Evolutionary conservation across 2,888 invertebrate species (phyloP).

Genomic region (Patella depressa): DNA sequence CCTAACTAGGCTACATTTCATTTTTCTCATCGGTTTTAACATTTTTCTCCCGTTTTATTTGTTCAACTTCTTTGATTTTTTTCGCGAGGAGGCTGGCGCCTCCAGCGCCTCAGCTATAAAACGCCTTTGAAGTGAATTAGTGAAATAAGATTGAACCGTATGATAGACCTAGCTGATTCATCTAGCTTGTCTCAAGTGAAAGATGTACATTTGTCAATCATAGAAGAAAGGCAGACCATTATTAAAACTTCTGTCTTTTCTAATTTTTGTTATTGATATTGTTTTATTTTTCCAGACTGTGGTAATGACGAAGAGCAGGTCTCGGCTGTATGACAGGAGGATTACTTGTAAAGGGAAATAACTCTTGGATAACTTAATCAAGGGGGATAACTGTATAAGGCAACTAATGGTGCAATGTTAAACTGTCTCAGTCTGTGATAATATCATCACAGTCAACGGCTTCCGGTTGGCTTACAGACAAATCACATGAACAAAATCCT

Average conservation of each 20-base stretch:
- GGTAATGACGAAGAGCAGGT: slow-evolving; percentile 59
- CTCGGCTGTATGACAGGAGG: slow-evolving; percentile 54
- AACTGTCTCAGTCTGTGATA: slow-evolving; percentile 9
- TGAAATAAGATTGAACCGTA: no score
- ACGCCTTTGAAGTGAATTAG: no score
- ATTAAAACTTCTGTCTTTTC: slow-evolving; percentile 10
- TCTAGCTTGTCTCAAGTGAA: neutral
- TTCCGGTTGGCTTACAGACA: neutral
- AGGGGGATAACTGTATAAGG: neutral
- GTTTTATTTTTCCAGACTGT: slow-evolving; percentile 21
- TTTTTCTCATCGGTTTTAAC: no score
- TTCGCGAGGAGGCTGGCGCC: no score
- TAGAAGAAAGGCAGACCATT: neutral
- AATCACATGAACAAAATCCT: neutral
- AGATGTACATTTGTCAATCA: no score
- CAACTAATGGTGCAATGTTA: neutral
- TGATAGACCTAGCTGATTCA: neutral
- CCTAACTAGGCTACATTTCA: no score
- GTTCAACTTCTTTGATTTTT: no score
- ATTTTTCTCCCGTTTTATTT: no score
- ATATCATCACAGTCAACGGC: neutral
- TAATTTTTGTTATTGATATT: slow-evolving; percentile 15
- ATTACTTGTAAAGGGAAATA: neutral
- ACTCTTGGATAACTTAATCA: neutral
- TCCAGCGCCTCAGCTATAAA: no score